A percentile compares a stretch with the other conserved stretches of the same genome.
These are phyloP conservation scores for Aurelia coerulea DNA, from an alignment of 30 jellyfish, hydroid and myxozoan species.

Conservation along the genomic window DNA sequence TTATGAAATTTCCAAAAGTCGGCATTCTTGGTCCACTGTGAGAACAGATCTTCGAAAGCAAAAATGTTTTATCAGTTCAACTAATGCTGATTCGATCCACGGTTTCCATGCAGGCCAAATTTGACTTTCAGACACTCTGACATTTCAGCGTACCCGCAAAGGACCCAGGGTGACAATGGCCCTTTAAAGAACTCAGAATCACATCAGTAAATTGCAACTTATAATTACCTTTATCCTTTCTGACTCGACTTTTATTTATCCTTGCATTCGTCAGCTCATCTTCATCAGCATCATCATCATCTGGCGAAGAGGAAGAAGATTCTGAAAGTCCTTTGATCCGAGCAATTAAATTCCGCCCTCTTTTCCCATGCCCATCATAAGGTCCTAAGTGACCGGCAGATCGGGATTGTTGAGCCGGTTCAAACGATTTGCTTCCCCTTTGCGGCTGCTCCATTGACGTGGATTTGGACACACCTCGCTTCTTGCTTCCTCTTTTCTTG, in stretches of 20 bases:
- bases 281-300: conserved; percentile 59
- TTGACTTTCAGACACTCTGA: too few species aligned
- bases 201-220: too few species aligned
- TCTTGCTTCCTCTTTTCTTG: conserved; percentile 34
- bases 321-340: conserved; percentile 81
- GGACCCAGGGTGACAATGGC: too few species aligned
- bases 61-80: too few species aligned
- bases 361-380: conserved; percentile 77
- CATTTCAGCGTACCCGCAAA: too few species aligned
- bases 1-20: too few species aligned
- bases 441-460: conserved; percentile 46
- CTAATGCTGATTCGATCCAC: too few species aligned
- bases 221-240: background rate
- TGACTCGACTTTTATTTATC: conserved; percentile 9
- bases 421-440: conserved; percentile 5
- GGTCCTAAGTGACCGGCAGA: conserved; percentile 72
- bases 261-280: conserved; percentile 45
- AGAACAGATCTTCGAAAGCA: too few species aligned
- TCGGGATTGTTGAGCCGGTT: conserved; percentile 44
- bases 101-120: too few species aligned
- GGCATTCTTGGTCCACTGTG: too few species aligned
- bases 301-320: conserved; percentile 60
- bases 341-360: conserved; percentile 87
- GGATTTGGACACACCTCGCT: conserved; percentile 24
- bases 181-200: too few species aligned